phyloP scores from a whole-genome alignment of 2,113 vertebrate species.

The Elephantulus edwardii region DNA sequence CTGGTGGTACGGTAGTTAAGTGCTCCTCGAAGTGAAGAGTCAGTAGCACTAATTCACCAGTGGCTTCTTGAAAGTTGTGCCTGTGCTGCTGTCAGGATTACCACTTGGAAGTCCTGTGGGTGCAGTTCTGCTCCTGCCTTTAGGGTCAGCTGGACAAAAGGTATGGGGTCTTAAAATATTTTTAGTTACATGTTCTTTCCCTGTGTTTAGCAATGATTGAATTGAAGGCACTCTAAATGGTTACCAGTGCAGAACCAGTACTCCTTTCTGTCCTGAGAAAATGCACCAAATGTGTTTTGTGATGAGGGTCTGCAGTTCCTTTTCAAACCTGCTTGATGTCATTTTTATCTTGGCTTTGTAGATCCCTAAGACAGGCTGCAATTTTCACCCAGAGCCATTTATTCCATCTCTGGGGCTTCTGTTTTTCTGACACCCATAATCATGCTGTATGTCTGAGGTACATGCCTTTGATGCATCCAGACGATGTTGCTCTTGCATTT shows the following conservation, averaged over 20 bases:
- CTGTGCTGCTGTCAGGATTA: neutral
- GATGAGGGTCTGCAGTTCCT: constrained; percentile 7
- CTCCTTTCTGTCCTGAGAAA: neutral
- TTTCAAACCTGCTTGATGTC: constrained; percentile 20
- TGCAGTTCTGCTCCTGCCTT: neutral
- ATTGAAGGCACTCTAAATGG: constrained; percentile 9
- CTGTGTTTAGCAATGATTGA: constrained; percentile 6
- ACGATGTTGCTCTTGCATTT: constrained; percentile 32
- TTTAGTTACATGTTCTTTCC: neutral
- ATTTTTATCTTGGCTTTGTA: constrained; percentile 50
- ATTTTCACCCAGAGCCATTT: constrained; percentile 29
- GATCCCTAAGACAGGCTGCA: neutral
- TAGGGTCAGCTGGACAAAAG: neutral
- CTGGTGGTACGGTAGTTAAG: neutral
- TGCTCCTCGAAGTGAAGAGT: neutral
- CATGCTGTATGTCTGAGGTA: neutral
- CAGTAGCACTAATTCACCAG: neutral
- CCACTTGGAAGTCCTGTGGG: neutral
- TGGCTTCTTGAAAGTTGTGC: neutral
- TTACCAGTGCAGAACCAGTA: neutral
- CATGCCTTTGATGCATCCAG: constrained; percentile 27
- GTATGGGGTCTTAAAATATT: neutral
- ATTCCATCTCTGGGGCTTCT: constrained; percentile 28
- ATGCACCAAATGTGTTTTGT: neutral
- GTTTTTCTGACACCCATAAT: constrained; percentile 11